Base-by-base conservation (phyloP, 1,140 invertebrate species). In the Drosophila nigromelanica region DNA sequence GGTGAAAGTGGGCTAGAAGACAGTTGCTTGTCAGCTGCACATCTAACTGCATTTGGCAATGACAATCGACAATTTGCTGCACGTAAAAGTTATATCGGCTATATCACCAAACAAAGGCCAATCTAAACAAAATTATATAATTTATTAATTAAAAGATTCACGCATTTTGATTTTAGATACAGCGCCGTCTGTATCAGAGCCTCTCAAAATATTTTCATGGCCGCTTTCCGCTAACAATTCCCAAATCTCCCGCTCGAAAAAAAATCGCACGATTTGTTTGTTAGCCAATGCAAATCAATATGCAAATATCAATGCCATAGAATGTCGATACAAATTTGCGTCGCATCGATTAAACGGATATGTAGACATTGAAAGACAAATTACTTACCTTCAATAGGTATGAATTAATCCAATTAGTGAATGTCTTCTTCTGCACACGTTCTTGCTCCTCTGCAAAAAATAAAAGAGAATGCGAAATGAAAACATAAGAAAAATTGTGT, bases 381-480 rank as follows among this genome's bases (percentile, higher is more conserved):
- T 59, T 73, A 90, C 93, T 95, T 94, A 99, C 98, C 96, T 98
- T 98, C 79, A 95, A 96, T 83, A 99, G 94, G 93, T 98, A 98
- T 91, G 98, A 98, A 94, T 99, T 99, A 92, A 99, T 99, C 98
- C 98, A 99, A 93, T 99, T 99, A 80, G 98, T 97, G 93, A 99
- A 99, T 61, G 98, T 99, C 92, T 99, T 99, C 94, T 99, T 99
- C 93, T 99, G 98, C 55, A 99, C 98, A 92, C 98, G 95, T 94
- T 99, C 98, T 94, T 99, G 98, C 93, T 99, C 98, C 95, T 99
- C 98, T 99, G 95, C 59, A 96, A 96, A 92, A 91, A 92, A 79
- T 91, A 80, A 69, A 69, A 55, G 47, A 72, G 59, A 47, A 78
- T 52, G 11, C 37, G n/a, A 62, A 68, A 52, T 30, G 48, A 76